Evolutionary conservation across 2,888 invertebrate genomes (phyloP), one percentile per base, ranked within the genome.

Genomic region (Gastracanthus pulcherrimus): DNA sequence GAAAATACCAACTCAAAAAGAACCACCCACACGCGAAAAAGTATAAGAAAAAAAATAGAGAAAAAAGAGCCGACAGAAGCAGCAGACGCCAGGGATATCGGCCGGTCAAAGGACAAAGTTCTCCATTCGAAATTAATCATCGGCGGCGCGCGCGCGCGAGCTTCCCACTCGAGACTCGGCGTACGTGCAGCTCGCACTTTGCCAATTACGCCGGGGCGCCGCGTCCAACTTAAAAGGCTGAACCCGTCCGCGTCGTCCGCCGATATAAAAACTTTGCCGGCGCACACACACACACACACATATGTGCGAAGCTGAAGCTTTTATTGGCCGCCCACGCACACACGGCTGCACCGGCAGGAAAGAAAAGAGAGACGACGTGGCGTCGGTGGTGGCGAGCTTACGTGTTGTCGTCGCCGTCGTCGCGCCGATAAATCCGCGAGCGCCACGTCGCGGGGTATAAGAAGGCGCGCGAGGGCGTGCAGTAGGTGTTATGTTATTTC

Each of bases 101-200:
- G 29, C 64, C 11, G 66, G 80, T 66, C 80, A 71, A 76, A 80
- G 76, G 76, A 60, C 67, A 77, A 74, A 66, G 76, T 72, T 76
- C 71, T 71, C 41, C 60, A 67, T 77, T 64, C 41, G 31, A 76
- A 81, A 81, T 81, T 81, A 81, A 81, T 81, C 81, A 77, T 81
- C 72, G 71, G 6, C 11, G n/a, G n/a, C 31, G 66, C 41, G n/a
- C 13, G 38, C 23, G 9, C 26, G 34, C 31, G 45, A 69, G 55
- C 36, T 60, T 64, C 23, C 31, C 34, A 41, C 36, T 23, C 45
- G 13, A n/a, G 58, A n/a, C n/a, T 45, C 16, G 7, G 29, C 19
- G 71, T 74, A 81, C 81, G 81, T 77, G 77, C 69, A 38, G 48
- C 74, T 74, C 74, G 41, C 64, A 81, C 74, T 81, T 81, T 74